Percentiles rank a stretch among this genome's conserved stretches.
phyloP scores from a whole-genome alignment of 2,888 invertebrate genomes.

The Elmis aenea region DNA sequence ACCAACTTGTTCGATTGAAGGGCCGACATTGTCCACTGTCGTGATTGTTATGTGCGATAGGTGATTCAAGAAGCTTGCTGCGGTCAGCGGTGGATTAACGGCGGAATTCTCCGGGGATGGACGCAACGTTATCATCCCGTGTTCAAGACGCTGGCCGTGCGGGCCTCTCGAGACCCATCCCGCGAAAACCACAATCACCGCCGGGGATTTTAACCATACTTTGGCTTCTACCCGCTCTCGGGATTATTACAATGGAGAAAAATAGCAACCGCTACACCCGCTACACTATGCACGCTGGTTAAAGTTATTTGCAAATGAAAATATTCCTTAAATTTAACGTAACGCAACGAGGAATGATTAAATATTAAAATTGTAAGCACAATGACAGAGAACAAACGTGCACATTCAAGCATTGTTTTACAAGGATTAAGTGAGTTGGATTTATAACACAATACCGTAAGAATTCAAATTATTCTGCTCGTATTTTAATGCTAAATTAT shows the following conservation, averaged over 20 bases:
- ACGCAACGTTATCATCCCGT: constrained; percentile 26
- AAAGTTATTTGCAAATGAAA: too few species aligned
- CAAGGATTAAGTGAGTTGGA: constrained; percentile 7
- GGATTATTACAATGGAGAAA: constrained; percentile 25
- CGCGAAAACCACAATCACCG: constrained; percentile 31
- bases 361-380: too few species aligned
- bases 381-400: too few species aligned
- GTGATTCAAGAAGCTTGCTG: constrained; percentile 35
- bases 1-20: constrained; percentile 21
- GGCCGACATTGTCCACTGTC: constrained; percentile 25
- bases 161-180: constrained; percentile 29
- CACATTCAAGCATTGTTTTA: neutral
- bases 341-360: too few species aligned
- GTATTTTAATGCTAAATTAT: constrained; percentile 32
- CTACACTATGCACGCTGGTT: too few species aligned
- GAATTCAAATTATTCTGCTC: constrained; percentile 28
- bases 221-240: constrained; percentile 11
- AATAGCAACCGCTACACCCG: constrained; percentile 17
- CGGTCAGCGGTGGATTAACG: constrained; percentile 37
- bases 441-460: constrained; percentile 22
- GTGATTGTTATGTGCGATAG: constrained; percentile 36
- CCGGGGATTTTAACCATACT: constrained; percentile 33
- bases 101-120: constrained; percentile 25
- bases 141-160: constrained; percentile 22
- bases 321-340: too few species aligned